Percentiles rank a stretch among this genome's conserved stretches.
These are phyloP conservation scores for Chydorus sphaericus DNA, from an alignment of 2,888 invertebrate genomes.

Conservation along the genomic window DNA sequence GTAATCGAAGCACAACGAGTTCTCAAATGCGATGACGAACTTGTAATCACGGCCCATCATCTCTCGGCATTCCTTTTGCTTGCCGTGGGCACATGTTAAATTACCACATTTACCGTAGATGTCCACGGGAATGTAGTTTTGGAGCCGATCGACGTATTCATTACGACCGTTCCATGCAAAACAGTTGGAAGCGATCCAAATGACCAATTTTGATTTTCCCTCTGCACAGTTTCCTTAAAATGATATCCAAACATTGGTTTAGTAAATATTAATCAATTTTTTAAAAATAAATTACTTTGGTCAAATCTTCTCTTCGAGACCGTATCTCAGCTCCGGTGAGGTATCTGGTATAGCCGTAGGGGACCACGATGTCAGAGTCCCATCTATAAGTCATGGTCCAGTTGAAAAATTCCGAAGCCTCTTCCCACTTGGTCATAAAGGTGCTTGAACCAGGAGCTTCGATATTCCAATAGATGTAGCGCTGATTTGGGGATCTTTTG, in stretches of 20 bases:
- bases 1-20: conserved; percentile 6
- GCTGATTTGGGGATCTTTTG: background rate
- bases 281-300: conserved; percentile 49
- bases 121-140: conserved; percentile 16
- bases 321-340: conserved; percentile 80
- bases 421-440: background rate
- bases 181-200: conserved; percentile 19
- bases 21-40: conserved; percentile 2
- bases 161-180: conserved; percentile 15
- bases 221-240: background rate
- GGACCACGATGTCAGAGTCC: conserved; percentile 3
- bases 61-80: background rate
- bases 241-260: too few relatives aligned
- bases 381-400: conserved; percentile 7
- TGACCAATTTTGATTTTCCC: conserved; percentile 14
- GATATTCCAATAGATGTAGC: conserved; percentile 7
- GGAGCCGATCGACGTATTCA: conserved; percentile 17
- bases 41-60: conserved; percentile 1
- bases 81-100: conserved; percentile 4
- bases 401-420: conserved; percentile 3
- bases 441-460: background rate
- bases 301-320: conserved; percentile 48
- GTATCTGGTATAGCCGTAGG: too few relatives aligned
- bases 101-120: conserved; percentile 17
- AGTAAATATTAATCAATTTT: too few relatives aligned